phyloP scores from a whole-genome alignment of 2,797 vertebrate genomes.

The Eospalax fontanierii region DNA sequence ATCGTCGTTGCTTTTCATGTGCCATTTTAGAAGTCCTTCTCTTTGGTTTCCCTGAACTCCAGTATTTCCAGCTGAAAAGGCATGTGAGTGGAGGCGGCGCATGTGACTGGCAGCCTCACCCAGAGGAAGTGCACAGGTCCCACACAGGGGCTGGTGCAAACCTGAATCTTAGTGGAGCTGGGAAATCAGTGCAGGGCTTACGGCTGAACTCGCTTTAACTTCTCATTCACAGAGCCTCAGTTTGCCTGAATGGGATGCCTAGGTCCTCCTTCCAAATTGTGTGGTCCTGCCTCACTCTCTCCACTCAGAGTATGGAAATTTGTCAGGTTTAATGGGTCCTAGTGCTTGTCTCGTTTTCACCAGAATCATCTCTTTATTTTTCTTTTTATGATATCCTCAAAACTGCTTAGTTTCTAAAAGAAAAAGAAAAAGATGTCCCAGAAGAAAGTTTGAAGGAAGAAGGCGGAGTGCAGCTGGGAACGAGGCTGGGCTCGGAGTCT shows the following conservation, averaged over 20 bases:
- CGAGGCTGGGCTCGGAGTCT: neutral
- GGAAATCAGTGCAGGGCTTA: neutral
- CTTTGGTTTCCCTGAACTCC: neutral
- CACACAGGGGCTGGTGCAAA: neutral
- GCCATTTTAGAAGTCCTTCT: neutral
- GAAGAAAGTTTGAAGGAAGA: neutral
- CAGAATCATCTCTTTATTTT: neutral
- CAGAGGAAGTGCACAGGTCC: neutral
- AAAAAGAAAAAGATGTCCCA: conserved; percentile 8
- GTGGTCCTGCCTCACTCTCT: neutral
- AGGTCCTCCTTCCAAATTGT: neutral
- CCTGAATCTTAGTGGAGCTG: neutral
- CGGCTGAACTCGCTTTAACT: neutral
- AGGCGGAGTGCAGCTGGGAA: neutral
- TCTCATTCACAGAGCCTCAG: conserved; percentile 28
- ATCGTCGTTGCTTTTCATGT: neutral
- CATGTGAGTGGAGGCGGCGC: neutral
- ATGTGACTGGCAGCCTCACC: neutral
- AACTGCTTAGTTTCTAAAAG: neutral
- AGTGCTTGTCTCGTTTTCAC: neutral
- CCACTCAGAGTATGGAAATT: neutral
- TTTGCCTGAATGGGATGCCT: neutral
- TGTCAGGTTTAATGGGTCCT: neutral
- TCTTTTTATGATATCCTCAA: neutral
- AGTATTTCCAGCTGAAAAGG: neutral